Base-by-base conservation (phyloP, 1,140 invertebrate genomes). In the Drosophila truncata region DNA sequence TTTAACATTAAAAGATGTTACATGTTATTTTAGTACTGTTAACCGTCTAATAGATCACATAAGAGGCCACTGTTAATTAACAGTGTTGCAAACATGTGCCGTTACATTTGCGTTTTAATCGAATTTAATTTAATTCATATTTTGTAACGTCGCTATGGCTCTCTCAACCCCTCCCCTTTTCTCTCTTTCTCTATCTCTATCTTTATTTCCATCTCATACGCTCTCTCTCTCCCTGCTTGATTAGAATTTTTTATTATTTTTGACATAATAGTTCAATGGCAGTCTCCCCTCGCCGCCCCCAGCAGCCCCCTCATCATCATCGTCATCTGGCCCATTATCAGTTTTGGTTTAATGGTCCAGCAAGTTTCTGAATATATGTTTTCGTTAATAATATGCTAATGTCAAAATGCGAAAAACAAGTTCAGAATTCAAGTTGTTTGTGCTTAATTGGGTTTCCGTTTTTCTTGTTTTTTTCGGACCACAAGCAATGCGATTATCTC, bases 371-470 rank as follows among this genome's bases (percentile, higher is more conserved):
- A 58, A 71, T 72, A 59, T 44, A 57, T 72, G 54, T 70, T 66
- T 69, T 69, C 61, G 31, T 65, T 49, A 64, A 31, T 35, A 16
- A 29, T 72, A 72, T 72, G 66, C 42, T 71, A 71, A 71, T 71
- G 65, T 42, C 41, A 35, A 52, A 70, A 60, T 73, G 66, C 54
- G 70, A 73, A 73, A 59, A 73, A 73, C 70, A 73, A 73, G 70
- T 72, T 72, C 69, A 71, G 52, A 60, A 41, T 20, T 31, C 4
- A 14, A 67, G 46, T 23, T 41, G 62, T 42, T 35, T 35, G 33
- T 42, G 62, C 65, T 27, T 69, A 41, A 52, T 42, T 52, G 20
- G 65, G 61, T 49, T 41, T 46, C 27, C 46, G 35, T 41, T 35
- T 42, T 23, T 35, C 37, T 31, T 0, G 14, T 57, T 11, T 37